Evolutionary conservation across 2,113 vertebrate species (phyloP), one percentile per base, ranked within the genome.

Genomic region (Brachionichthys hirsutus): DNA sequence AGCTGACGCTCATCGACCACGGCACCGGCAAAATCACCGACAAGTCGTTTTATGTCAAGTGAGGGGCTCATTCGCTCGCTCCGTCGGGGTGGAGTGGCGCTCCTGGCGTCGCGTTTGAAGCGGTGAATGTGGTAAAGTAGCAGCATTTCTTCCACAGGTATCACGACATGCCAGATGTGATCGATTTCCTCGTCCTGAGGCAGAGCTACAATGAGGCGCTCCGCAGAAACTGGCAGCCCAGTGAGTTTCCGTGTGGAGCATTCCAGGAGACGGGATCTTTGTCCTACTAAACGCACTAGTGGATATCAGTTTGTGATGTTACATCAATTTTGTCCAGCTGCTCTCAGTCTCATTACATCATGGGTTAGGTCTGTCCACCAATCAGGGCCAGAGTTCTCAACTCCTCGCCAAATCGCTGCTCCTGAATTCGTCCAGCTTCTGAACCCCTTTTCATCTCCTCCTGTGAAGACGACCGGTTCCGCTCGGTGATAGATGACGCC

Each of bases 101-200:
- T 30, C 24, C 3, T 30, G 3, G 24, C 3, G n/a, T n/a, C n/a
- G n/a, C n/a, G n/a, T n/a, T n/a, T n/a, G n/a, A n/a, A n/a, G n/a
- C n/a, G n/a, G n/a, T n/a, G n/a, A n/a, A n/a, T n/a, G n/a, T n/a
- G n/a, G n/a, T n/a, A 41, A 22, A 59, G 3, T 16, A 53, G 2
- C 4, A 12, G 3, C 3, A 19, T 62, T 67, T 74, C 19, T 35
- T 9, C 24, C 62, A 8, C 82, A 99, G 97, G 46, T 99, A 99
- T 51, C 97, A 99, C 1, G 97, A 99, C 82, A 99, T 99, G 97
- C 95, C 95, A 1, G 96, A 98, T 63, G 97, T 99, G 43, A 98
- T 99, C 0, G 97, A 99, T 80, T 99, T 99, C 83, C 93, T 99
- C 14, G 94, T 99, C 47, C 81, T 99, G 53, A 94, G 93, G 49